Evolutionary conservation across 2,113 vertebrate species (phyloP).

Genomic region (Isurus oxyrinchus): DNA sequence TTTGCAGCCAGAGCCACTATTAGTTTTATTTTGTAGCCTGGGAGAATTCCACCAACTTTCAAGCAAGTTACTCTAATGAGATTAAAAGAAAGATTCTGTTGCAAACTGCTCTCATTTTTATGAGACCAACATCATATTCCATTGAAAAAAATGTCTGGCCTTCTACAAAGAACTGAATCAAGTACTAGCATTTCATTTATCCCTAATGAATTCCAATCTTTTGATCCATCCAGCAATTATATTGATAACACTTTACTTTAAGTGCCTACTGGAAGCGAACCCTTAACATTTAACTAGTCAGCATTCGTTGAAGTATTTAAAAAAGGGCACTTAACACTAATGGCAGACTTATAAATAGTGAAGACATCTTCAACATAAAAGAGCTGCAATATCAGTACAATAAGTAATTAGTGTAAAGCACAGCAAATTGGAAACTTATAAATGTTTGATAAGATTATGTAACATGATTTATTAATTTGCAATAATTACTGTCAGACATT

Average conservation of each 20-base stretch:
- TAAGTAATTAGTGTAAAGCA: neutral
- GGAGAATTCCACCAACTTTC: too few relatives aligned
- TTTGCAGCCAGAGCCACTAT: too few relatives aligned
- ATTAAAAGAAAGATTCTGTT: too few relatives aligned
- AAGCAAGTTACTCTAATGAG: too few relatives aligned
- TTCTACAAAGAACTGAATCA: too few relatives aligned
- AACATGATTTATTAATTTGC: too few relatives aligned
- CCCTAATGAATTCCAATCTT: neutral
- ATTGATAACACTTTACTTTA: neutral
- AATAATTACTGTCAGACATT: too few relatives aligned
- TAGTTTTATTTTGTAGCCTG: too few relatives aligned
- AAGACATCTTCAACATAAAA: neutral
- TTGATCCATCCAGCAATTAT: neutral
- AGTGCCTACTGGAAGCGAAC: neutral
- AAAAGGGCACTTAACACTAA: neutral
- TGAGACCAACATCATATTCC: too few relatives aligned
- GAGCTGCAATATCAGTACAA: neutral
- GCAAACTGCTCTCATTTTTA: too few relatives aligned
- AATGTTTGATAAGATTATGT: too few relatives aligned
- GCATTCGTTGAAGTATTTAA: neutral
- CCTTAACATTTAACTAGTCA: constrained; percentile 5
- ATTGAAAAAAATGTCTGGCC: too few relatives aligned
- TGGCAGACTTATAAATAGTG: neutral
- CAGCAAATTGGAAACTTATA: neutral
- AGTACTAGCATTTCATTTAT: neutral